A percentile compares a stretch with the other conserved stretches of the same genome.
Evolutionary conservation across 2,888 invertebrate genomes (phyloP).

Genomic region (Synergus umbraculus): DNA sequence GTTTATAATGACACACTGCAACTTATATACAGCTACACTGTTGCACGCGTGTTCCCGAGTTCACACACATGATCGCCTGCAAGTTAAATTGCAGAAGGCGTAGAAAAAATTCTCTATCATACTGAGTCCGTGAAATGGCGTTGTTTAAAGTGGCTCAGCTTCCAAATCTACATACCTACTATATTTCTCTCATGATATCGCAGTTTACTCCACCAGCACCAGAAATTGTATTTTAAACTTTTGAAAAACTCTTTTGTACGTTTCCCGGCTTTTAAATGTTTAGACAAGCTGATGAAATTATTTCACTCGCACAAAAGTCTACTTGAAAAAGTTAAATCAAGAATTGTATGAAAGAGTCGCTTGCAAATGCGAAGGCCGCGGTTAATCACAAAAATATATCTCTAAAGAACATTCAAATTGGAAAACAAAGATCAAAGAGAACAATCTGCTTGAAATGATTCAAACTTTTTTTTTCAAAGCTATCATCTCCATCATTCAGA

Average conservation of each 20-base stretch:
- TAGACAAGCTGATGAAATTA: conserved; percentile 24
- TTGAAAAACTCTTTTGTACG: conserved; percentile 45
- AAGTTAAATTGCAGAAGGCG: background rate
- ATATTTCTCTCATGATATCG: conserved; percentile 15
- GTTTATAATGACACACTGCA: conserved; percentile 17
- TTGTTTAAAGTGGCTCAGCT: conserved; percentile 29
- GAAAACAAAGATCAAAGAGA: conserved; percentile 8
- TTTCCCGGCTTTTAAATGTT: conserved; percentile 44
- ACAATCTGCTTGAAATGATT: conserved; percentile 17
- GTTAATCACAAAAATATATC: too few relatives aligned
- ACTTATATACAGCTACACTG: background rate
- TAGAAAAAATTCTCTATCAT: conserved; percentile 20
- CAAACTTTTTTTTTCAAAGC: background rate
- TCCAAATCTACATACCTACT: conserved; percentile 21
- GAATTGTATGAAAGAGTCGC: background rate
- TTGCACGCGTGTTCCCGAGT: background rate
- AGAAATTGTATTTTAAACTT: conserved; percentile 23
- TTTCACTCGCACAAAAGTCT: conserved; percentile 14
- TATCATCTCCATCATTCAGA: conserved; percentile 9
- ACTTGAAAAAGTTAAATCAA: conserved; percentile 21
- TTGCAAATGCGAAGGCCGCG: too few relatives aligned
- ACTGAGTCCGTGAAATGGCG: background rate
- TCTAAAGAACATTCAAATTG: too few relatives aligned
- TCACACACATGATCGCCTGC: background rate
- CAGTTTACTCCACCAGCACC: conserved; percentile 18